Evolutionary conservation across 2,888 invertebrate species (phyloP).

Genomic region (Nemurella pictetii): DNA sequence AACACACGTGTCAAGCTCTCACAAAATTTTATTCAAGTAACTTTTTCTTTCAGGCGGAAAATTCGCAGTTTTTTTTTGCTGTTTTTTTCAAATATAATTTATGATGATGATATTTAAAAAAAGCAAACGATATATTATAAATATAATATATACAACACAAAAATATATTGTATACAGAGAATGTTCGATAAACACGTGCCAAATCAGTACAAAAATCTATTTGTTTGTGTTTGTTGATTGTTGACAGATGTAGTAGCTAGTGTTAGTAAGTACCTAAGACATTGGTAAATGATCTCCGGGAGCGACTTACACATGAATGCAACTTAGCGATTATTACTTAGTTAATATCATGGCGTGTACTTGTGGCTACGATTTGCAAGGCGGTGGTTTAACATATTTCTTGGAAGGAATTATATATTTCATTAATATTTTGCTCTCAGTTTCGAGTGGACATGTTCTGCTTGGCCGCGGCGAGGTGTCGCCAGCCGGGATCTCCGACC

Average conservation of each 20-base stretch:
- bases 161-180: conserved; percentile 28
- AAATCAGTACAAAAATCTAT: conserved; percentile 32
- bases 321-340: not conserved
- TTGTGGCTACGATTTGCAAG: conserved; percentile 17
- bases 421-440: not conserved
- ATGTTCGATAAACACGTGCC: conserved; percentile 21
- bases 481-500: too few species aligned
- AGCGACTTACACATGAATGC: not conserved
- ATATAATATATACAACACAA: conserved; percentile 29
- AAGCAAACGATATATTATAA: conserved; percentile 26
- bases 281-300: not conserved
- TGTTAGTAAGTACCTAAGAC: not conserved
- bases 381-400: not conserved
- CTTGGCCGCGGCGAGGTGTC: too few species aligned
- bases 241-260: not conserved
- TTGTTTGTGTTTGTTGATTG: not conserved
- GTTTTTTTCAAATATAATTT: not conserved
- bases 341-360: not conserved
- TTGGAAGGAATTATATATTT: conserved; percentile 27
- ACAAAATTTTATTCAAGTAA: conserved; percentile 27
- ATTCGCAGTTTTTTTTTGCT: conserved; percentile 9
- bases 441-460: too few species aligned
- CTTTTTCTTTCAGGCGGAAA: not conserved
- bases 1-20: conserved; percentile 22
- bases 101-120: conserved; percentile 28